Evolutionary conservation across 1,140 invertebrate species (phyloP), one percentile per base, ranked within the genome.

Genomic region (Zelostemma sp.): DNA sequence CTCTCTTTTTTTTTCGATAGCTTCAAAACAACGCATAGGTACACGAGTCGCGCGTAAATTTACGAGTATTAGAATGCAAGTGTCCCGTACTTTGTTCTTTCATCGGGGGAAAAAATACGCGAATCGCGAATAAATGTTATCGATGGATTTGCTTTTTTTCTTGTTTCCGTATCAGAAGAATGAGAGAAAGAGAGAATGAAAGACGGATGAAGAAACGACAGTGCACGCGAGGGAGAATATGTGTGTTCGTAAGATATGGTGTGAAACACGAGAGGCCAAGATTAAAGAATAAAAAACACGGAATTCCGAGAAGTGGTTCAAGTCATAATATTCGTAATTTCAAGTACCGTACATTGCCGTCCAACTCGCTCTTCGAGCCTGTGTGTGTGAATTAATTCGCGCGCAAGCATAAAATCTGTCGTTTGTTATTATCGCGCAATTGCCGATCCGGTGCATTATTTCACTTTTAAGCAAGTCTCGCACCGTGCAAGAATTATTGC

Each of bases 261-360:
- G 78, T 83, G 82, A 81, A 83, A 84, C 79, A 77, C 79, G 82
- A 84, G 81, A 81, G 78, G 73, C 72, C 72, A 72, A 84, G 82
- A 84, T 84, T 84, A 84, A 84, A 82, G 80, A 84, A 84, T 83
- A 80, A 80, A 83, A 84, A 84, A 84, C 82, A 83, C 76, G 76
- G 76, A 80, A 82, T 83, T 82, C 82, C 74, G 72, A 80, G 82
- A 85, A 85, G 78, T 81, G 76, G 77, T 81, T 82, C 74, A 81
- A 74, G 68, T 71, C 68, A 72, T 74, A 74, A 72, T 72, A 72
- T 72, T 74, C 72, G 72, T 69, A 74, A 74, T 74, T 74, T 74
- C 62, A 72, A 74, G 62, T 66, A 54, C 68, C 48, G 60, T 51
- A 56, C 53, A 58, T 49, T 53, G 60, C 60, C 53, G 19, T 61